Evolutionary conservation across 2,113 vertebrate genomes (phyloP).

Genomic region (Triplophysa siluroides): DNA sequence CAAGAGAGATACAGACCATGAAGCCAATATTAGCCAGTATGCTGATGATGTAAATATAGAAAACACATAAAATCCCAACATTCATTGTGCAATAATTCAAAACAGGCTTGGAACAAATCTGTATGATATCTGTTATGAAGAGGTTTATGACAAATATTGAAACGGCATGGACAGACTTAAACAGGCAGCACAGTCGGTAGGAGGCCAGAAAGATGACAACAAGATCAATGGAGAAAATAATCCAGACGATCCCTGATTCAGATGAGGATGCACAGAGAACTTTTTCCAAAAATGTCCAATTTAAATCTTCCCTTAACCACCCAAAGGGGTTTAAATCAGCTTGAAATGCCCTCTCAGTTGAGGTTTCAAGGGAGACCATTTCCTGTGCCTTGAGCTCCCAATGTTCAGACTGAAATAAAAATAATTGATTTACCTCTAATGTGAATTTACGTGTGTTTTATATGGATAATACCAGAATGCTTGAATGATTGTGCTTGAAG

Average conservation of each 20-base stretch:
- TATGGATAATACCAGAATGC: background rate
- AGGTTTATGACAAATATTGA: constrained; percentile 45
- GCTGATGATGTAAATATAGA: constrained; percentile 11
- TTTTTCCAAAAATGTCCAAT: background rate
- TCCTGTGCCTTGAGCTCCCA: background rate
- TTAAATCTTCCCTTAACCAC: background rate
- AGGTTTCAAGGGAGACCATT: background rate
- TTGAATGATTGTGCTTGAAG: no score
- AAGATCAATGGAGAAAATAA: constrained; percentile 20
- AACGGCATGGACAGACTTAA: background rate
- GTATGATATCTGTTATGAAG: constrained; percentile 36
- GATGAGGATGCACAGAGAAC: background rate
- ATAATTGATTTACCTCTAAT: background rate
- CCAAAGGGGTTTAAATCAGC: background rate
- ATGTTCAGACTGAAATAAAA: constrained; percentile 3
- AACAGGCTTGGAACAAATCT: constrained; percentile 32
- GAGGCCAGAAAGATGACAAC: constrained; percentile 23
- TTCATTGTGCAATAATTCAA: background rate
- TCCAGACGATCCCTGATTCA: background rate
- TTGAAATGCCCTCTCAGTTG: background rate
- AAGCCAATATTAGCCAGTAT: constrained; percentile 25
- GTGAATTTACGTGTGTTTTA: background rate
- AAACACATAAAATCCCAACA: background rate
- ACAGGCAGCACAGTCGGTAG: constrained; percentile 27
- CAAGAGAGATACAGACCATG: constrained; percentile 42